Percentiles rank a stretch among this genome's conserved stretches.
phyloP scores from a whole-genome alignment of 2,797 vertebrate species.

The Channa striata region DNA sequence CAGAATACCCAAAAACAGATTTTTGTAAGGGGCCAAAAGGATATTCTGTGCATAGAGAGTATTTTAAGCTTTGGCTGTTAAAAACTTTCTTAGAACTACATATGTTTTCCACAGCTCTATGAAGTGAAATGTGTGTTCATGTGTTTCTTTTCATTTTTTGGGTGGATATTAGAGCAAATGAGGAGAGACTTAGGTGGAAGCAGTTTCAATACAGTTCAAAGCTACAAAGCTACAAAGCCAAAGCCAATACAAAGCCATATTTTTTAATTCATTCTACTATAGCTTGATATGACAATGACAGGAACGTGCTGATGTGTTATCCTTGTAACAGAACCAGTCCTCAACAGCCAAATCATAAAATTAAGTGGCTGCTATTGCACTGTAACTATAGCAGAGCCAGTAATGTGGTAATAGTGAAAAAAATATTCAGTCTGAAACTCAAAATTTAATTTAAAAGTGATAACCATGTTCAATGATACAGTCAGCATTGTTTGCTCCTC shows the following conservation, averaged over 20 bases:
- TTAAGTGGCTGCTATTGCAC: not conserved
- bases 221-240: too few species aligned
- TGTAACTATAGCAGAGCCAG: not conserved
- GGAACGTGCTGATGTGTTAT: not conserved
- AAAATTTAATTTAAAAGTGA: not conserved
- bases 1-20: too few species aligned
- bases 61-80: too few species aligned
- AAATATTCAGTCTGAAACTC: not conserved
- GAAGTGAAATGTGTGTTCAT: constrained; percentile 1
- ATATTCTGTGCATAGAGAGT: too few species aligned
- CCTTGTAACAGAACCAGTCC: not conserved
- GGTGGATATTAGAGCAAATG: constrained; percentile 27
- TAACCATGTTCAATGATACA: not conserved
- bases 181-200: constrained; percentile 1
- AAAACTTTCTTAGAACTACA: too few species aligned
- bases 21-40: too few species aligned
- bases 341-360: not conserved
- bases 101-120: too few species aligned
- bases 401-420: not conserved
- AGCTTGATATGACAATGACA: not conserved
- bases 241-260: too few species aligned
- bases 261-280: not conserved
- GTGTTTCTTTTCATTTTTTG: constrained; percentile 8
- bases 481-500: constrained; percentile 26
- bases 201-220: not conserved